Conservation (phyloP, 2,113 vertebrate species). For the Nicator chloris region DNA sequence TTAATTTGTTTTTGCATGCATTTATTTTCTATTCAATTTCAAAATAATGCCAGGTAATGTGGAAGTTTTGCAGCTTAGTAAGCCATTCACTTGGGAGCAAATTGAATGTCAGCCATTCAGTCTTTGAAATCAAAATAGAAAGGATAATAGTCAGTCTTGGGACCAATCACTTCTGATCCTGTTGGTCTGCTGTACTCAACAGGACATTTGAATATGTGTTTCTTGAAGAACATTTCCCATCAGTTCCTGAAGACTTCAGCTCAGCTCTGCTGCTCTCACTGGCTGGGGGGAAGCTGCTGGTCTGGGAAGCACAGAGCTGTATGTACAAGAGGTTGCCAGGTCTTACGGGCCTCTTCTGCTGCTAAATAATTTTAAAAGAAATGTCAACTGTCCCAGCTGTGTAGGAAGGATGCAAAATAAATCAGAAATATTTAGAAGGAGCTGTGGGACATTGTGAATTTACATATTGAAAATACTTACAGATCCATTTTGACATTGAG, state of each 20-base stretch:
- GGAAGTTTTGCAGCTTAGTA: neutral
- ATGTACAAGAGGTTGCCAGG: neutral
- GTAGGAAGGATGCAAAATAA: neutral
- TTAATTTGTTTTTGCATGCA: neutral
- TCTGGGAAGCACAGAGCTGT: neutral
- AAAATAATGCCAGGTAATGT: neutral
- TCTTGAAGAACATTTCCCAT: neutral
- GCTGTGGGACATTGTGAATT: neutral
- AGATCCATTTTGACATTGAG: neutral
- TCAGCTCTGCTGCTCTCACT: neutral
- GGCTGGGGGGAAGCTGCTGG: neutral
- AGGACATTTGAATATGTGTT: neutral
- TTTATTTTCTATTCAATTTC: neutral
- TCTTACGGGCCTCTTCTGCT: neutral
- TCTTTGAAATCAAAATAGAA: neutral
- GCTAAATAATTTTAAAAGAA: neutral
- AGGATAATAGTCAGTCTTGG: neutral
- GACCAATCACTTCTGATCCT: neutral
- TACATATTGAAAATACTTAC: neutral
- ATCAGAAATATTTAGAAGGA: neutral
- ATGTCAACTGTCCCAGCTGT: neutral
- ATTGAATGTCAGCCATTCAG: neutral
- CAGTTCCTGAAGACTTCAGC: neutral
- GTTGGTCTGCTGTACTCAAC: neutral
- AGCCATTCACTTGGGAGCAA: neutral